Evolutionary conservation across 2,113 vertebrate species (phyloP).

Genomic region (Protobothrops mucrosquamatus): DNA sequence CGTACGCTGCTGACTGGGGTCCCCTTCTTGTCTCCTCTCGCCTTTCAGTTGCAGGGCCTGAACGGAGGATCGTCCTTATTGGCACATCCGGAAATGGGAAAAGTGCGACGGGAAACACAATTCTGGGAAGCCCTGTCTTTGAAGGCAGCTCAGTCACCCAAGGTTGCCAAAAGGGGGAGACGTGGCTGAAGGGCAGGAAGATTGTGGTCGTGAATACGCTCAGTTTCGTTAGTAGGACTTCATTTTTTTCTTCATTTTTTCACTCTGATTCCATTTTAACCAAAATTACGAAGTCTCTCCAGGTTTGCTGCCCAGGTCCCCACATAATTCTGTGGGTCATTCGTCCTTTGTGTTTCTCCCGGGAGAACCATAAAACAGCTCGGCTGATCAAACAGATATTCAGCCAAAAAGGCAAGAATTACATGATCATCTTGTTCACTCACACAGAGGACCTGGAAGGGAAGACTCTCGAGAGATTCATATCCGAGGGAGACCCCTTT

Average conservation of each 20-base stretch:
- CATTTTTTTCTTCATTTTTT: too few species aligned
- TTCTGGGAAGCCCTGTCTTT: slow-evolving; percentile 16
- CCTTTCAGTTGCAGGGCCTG: not conserved
- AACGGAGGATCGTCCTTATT: not conserved
- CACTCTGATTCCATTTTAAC: too few species aligned
- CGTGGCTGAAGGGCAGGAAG: slow-evolving; percentile 22
- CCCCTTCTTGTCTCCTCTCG: not conserved
- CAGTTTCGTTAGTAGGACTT: too few species aligned
- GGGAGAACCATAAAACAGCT: not conserved
- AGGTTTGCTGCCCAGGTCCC: not conserved
- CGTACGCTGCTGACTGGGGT: too few species aligned
- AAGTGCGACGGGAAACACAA: slow-evolving; percentile 52
- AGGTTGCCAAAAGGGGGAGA: slow-evolving; percentile 43
- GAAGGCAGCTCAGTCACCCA: slow-evolving; percentile 53
- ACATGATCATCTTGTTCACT: not conserved
- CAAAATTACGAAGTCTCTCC: too few species aligned
- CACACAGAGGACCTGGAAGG: not conserved
- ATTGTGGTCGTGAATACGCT: slow-evolving; percentile 67
- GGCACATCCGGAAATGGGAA: not conserved
- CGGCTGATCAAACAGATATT: not conserved
- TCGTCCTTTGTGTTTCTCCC: not conserved
- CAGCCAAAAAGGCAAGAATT: not conserved
- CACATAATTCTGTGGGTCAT: not conserved
- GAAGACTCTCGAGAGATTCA: accelerated
- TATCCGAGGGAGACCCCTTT: too few species aligned